Conservation (phyloP, 2,113 vertebrate genomes). For the Laticauda colubrina region DNA sequence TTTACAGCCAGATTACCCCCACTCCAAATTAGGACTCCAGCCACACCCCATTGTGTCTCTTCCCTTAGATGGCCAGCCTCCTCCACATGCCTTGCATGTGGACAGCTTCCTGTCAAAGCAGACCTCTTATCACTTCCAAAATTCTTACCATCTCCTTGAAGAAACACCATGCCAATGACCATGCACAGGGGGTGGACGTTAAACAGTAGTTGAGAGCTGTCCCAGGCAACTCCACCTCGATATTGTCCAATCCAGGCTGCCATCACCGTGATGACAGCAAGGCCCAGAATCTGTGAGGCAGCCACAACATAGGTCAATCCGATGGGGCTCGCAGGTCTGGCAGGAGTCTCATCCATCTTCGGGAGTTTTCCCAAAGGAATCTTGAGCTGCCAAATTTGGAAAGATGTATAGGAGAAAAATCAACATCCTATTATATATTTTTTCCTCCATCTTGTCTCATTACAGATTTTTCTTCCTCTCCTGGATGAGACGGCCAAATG, state of each 20-base stretch:
- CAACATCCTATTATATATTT: not conserved
- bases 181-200: conserved; percentile 16
- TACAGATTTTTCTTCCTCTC: not conserved
- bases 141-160: conserved; percentile 10
- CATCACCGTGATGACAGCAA: conserved; percentile 75
- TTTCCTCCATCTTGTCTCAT: not conserved
- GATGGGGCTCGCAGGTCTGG: not conserved
- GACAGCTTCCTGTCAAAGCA: not conserved
- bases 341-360: conserved; percentile 70
- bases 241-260: conserved; percentile 44
- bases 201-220: not conserved
- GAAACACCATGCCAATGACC: conserved; percentile 15
- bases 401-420: not conserved
- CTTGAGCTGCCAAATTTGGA: not conserved
- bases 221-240: conserved; percentile 11
- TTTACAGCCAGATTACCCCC: not conserved
- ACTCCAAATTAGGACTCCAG: not conserved
- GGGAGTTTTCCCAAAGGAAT: too few relatives aligned
- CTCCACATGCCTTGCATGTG: not conserved
- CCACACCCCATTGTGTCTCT: not conserved
- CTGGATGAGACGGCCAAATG: not conserved
- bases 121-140: not conserved
- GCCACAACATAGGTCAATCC: not conserved
- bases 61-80: too few relatives aligned
- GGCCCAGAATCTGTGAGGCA: conserved; percentile 70